Conservation (phyloP, 2,888 invertebrate species). For the Caenorhabditis japonica region DNA sequence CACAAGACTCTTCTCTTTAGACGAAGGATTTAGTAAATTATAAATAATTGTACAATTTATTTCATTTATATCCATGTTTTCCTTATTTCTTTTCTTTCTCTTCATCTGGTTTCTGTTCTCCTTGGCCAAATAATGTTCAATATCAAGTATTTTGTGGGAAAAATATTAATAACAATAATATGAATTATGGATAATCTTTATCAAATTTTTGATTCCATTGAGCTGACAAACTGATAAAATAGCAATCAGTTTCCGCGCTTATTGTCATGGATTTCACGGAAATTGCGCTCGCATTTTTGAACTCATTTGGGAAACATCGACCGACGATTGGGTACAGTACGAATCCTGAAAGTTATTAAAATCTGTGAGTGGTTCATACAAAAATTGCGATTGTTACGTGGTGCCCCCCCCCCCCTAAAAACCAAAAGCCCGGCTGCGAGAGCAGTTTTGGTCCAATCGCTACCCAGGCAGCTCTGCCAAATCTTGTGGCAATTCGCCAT, state of each 20-base stretch:
- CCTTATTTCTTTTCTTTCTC: neutral
- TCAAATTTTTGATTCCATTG: slow-evolving; percentile 37
- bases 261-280: slow-evolving; percentile 16
- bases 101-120: slow-evolving; percentile 18
- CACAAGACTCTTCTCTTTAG: slow-evolving; percentile 46
- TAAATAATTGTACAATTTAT: too few relatives aligned
- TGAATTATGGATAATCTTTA: neutral
- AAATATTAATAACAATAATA: slow-evolving; percentile 4
- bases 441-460: too few relatives aligned
- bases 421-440: too few relatives aligned
- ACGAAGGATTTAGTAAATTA: too few relatives aligned
- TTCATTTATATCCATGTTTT: slow-evolving; percentile 3
- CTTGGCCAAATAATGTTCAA: slow-evolving; percentile 28
- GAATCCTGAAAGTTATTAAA: slow-evolving; percentile 23
- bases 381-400: too few relatives aligned
- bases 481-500: too few relatives aligned
- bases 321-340: slow-evolving; percentile 34
- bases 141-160: slow-evolving; percentile 19
- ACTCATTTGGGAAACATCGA: slow-evolving; percentile 25
- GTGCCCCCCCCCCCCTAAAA: too few relatives aligned
- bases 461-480: too few relatives aligned
- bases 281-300: neutral
- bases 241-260: slow-evolving; percentile 35
- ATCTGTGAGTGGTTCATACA: too few relatives aligned
- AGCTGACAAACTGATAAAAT: slow-evolving; percentile 17